Base-by-base conservation (phyloP, 92 coral and sea anemone genomes). In the Blastomussa wellsi region DNA sequence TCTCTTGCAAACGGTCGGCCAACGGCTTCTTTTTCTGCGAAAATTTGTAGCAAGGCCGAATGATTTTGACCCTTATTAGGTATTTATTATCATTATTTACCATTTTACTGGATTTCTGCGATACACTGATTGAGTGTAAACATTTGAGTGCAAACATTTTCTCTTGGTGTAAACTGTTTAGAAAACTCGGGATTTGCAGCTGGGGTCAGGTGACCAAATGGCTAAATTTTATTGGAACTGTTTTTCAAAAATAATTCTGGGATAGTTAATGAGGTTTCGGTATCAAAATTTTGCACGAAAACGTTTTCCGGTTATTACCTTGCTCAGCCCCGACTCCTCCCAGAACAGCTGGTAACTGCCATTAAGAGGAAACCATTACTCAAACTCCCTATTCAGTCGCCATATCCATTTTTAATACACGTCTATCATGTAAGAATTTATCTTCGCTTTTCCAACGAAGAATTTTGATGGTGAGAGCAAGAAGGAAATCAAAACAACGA, bases 261-360 rank as follows among this genome's bases (percentile, higher is more conserved):
- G 65, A 57, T 57, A 11, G 0, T 57, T 6, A 57, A 6, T 24
- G 29, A 8, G 5, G 12, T 5, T 13, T 24, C 65, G 12, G 31
- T 24, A 29, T 57, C 65, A 22, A 57, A 57, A 26, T 26, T 26
- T 7, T 60, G 26, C 0, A 26, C 15, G 33, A 26, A 24, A 28
- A 6, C 29, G 0, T 44, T 10, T 24, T 62, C 28, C n/a, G 39
- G 49, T 41, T 22, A 22, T 37, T 59, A 62, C 22, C 70, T 79
- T 24, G 74, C 4, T 28, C 15, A 70, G 47, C 42, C 42, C 26
- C 29, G 44, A 6, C 75, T 19, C 75, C 85, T 29, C 74, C 85
- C 85, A 69, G 24, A 26, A 35, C 77, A 24, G 29, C 85, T 68
- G 85, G 85, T 81, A 47, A 0, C 66, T 69, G 85, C 41, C 85